Percentiles rank a stretch among this genome's conserved stretches.
Evolutionary conservation across 1,140 invertebrate species (phyloP).

Genomic region (Zaprionus camerounensis): DNA sequence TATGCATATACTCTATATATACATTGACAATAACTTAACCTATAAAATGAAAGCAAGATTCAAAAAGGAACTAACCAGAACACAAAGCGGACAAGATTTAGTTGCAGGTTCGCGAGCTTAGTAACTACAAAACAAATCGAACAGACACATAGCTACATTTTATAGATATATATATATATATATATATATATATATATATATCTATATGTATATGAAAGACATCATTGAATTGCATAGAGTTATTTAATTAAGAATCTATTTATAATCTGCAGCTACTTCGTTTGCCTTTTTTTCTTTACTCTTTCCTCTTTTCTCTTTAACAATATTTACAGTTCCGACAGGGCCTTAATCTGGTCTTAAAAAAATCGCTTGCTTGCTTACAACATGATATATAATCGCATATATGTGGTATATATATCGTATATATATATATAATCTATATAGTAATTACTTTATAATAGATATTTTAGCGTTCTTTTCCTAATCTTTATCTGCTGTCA

Average conservation of each 20-base stretch:
- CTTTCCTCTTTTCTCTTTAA: slow-evolving; percentile 53
- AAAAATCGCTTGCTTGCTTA: slow-evolving; percentile 66
- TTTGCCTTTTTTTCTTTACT: slow-evolving; percentile 33
- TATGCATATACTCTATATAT: slow-evolving; percentile 46
- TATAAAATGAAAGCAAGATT: slow-evolving; percentile 15
- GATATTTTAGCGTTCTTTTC: slow-evolving; percentile 37
- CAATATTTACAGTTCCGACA: slow-evolving; percentile 73
- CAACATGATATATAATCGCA: slow-evolving; percentile 61
- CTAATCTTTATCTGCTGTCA: slow-evolving; percentile 19
- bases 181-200: slow-evolving; percentile 15
- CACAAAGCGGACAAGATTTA: slow-evolving; percentile 35
- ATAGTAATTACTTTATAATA: slow-evolving; percentile 43
- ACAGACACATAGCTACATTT: slow-evolving; percentile 14
- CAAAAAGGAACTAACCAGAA: slow-evolving; percentile 38
- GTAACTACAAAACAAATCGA: slow-evolving; percentile 33
- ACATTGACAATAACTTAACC: slow-evolving; percentile 43
- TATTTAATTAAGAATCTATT: slow-evolving; percentile 59
- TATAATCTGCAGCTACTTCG: slow-evolving; percentile 56
- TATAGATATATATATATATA: slow-evolving; percentile 8
- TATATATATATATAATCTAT: slow-evolving; percentile 40
- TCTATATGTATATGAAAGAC: slow-evolving; percentile 40
- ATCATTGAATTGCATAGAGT: slow-evolving; percentile 32
- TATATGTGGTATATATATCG: slow-evolving; percentile 40
- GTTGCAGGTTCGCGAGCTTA: slow-evolving; percentile 12
- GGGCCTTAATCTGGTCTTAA: slow-evolving; percentile 48